Base-by-base conservation (phyloP, 2,113 vertebrate species). In the Melanocharis versteri region DNA sequence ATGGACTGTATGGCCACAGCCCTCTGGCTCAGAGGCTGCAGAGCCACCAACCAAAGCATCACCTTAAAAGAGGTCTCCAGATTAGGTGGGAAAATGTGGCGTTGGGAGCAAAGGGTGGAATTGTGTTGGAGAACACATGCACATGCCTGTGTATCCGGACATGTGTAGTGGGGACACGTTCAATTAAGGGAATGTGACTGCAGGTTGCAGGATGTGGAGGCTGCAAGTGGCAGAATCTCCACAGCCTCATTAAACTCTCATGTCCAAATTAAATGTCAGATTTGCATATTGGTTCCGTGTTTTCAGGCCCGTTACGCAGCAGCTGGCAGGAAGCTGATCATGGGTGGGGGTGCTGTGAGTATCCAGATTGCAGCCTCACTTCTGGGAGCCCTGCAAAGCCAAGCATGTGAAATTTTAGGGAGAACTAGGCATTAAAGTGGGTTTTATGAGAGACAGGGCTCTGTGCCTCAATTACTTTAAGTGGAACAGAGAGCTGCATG, bases 211-310 rank as follows among this genome's bases (percentile, higher is more conserved):
- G 72, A 90, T 91, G 83, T 94, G 93, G 89, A 94, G 94, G 95
- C 83, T 94, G 92, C 11, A 3, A 97, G 89, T 86, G 72, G 91
- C 83, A 89, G 80, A 75, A 87, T 93, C 90, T 94, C 87, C 91
- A 72, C 93, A 95, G 94, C 79, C 91, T 97, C 91, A 93, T 96
- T 96, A 94, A 96, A 80, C 78, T 45, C 94, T 93, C 47, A 33
- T 83, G 80, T 95, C 96, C 96, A 96, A 97, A 97, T 97, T 77
- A 97, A 97, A 97, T 97, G 94, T 94, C 97, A 97, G 92, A 95
- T 97, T 96, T 97, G 94, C 96, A 96, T 96, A 95, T 71, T 1
- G 1, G 90, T 65, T 89, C 89, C 77, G 58, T 69, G 66, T 81
- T 93, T 89, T 57, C 66, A 75, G 94, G 69, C 53, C 92, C 1